phyloP scores from a whole-genome alignment of 35 echinoderm and acorn worm species.

The Ophiothrix spiculata region DNA sequence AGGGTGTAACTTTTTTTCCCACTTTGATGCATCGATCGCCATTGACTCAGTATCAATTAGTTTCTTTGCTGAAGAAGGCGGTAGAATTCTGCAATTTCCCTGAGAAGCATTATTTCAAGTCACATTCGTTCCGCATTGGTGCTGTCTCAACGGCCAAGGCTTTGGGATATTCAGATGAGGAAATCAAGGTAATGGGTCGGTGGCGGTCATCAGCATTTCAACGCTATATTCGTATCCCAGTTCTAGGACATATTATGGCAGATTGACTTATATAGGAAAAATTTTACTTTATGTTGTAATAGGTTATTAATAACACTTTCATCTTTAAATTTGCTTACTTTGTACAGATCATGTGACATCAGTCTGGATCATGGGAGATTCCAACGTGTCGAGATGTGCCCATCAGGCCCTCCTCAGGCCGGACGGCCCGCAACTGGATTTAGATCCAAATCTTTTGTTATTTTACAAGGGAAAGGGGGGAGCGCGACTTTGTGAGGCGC shows the following conservation, averaged over 20 bases:
- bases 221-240: slow-evolving; percentile 7
- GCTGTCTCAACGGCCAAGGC: slow-evolving; percentile 37
- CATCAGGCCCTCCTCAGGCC: too few species aligned
- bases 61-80: not conserved
- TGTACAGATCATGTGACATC: not conserved
- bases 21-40: not conserved
- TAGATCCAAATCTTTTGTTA: not conserved
- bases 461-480: not conserved
- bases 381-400: not conserved
- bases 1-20: not conserved
- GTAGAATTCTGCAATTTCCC: not conserved
- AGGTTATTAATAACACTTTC: not conserved
- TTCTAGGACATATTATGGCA: not conserved
- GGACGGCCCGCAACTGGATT: too few species aligned
- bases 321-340: not conserved
- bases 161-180: slow-evolving; percentile 13
- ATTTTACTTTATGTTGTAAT: too few species aligned
- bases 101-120: not conserved
- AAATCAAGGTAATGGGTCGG: slow-evolving; percentile 45
- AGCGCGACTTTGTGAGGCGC: not conserved
- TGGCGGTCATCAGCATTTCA: slow-evolving; percentile 23
- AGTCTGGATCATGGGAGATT: not conserved
- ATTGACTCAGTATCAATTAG: not conserved
- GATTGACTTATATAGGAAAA: too few species aligned
- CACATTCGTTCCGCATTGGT: slow-evolving; percentile 45